Base-by-base conservation (phyloP, 2,888 invertebrate genomes). In the Diplolepis rosae region DNA sequence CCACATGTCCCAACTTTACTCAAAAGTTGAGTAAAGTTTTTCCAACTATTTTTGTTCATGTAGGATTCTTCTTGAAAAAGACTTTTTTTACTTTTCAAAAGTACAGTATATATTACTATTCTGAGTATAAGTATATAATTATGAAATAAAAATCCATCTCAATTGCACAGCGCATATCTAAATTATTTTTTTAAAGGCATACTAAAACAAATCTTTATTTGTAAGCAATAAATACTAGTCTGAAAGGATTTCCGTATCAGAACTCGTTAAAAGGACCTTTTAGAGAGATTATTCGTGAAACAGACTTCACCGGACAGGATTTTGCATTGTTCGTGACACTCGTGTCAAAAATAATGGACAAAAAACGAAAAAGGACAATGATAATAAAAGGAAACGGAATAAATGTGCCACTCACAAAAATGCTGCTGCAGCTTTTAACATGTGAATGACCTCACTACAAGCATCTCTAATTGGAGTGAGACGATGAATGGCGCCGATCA, bases 401-500 rank as follows among this genome's bases (percentile, higher is more conserved):
- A 24, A 61, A 24, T 61, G 24, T 35, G 39, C 22, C 61, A 61
- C 61, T 61, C 65, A 68, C 52, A 69, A 75, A 77, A 68, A 77
- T 69, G 51, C 72, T 75, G 69, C 68, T 74, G 51, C 24, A 74
- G 65, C 65, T 54, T 50, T 75, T 66, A 72, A 72, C 72, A 68
- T 75, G 71, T 68, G 71, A 70, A 74, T 72, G 71, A 72, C 61
- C 71, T 27, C 61, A 61, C 65, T 70, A 68, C 68, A 68, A 61
- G 66, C 51, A 70, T 52, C 66, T 52, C 67, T 78, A 78, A 78
- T 78, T 74, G 76, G 73, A 68, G 54, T 54, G 54, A 69, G 72
- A 76, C 71, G 72, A 74, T 73, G 75, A 72, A 77, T 73, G 71
- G 61, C 42, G 61, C 30, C 70, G 73, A 76, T 73, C 18, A 52